A percentile compares a stretch with the other conserved stretches of the same genome.
Conservation (phyloP, 1,140 invertebrate species). For the Drosophila repleta region DNA sequence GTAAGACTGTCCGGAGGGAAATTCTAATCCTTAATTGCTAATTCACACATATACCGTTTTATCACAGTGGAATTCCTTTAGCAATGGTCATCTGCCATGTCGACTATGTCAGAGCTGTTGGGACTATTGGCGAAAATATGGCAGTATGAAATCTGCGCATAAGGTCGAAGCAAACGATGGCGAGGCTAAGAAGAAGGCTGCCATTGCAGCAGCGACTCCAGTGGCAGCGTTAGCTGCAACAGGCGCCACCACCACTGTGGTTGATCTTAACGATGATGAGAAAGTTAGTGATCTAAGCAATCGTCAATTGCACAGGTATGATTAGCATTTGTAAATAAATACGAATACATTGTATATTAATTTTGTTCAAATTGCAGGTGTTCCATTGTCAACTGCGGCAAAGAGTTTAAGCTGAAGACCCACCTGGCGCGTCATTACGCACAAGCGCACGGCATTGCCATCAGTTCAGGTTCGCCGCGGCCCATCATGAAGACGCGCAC, state of each 20-base stretch:
- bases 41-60: background rate
- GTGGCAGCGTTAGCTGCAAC: conserved; percentile 29
- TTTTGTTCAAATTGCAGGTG: conserved; percentile 86
- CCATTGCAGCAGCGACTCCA: conserved; percentile 44
- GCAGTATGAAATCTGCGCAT: conserved; percentile 92
- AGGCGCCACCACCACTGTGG: conserved; percentile 59
- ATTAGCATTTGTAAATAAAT: background rate
- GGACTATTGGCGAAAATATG: conserved; percentile 99
- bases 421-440: conserved; percentile 96
- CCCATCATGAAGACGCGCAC: conserved; percentile 98
- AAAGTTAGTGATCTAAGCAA: conserved; percentile 84
- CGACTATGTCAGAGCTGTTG: conserved; percentile 97
- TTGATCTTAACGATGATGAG: conserved; percentile 84
- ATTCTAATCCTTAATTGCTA: background rate
- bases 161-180: conserved; percentile 86
- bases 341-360: background rate
- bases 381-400: conserved; percentile 94
- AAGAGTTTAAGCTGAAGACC: conserved; percentile 97
- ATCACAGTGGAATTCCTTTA: conserved; percentile 96
- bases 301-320: conserved; percentile 82
- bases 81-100: conserved; percentile 94
- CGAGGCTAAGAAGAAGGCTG: conserved; percentile 85
- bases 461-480: conserved; percentile 90
- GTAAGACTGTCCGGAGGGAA: conserved; percentile 28
- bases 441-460: conserved; percentile 92